Conservation (phyloP, 2,888 invertebrate species). For the Lycocerus yunnanus region DNA sequence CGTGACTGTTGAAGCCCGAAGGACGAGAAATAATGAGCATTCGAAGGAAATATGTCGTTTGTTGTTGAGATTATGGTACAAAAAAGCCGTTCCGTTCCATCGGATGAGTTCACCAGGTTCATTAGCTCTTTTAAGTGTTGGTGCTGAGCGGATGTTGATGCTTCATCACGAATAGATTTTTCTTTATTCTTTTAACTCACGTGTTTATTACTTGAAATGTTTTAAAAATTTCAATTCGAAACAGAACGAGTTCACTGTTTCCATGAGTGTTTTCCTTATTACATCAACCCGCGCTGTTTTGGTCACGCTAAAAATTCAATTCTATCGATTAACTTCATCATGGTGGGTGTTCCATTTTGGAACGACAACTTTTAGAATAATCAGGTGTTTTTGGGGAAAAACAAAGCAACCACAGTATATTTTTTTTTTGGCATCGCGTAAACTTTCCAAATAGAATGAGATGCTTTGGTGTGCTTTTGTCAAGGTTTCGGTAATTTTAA, state of each 20-base stretch:
- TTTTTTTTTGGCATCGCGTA: background rate
- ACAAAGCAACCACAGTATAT: too few species aligned
- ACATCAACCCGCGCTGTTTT: background rate
- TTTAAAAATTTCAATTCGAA: background rate
- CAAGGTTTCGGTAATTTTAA: background rate
- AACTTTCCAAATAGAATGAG: background rate
- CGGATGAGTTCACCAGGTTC: conserved; percentile 41
- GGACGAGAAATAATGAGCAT: conserved; percentile 53
- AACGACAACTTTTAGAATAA: too few species aligned
- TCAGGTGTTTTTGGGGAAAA: too few species aligned
- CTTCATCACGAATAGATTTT: conserved; percentile 28
- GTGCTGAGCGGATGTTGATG: conserved; percentile 32
- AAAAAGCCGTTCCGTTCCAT: conserved; percentile 39
- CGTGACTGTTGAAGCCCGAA: conserved; percentile 55
- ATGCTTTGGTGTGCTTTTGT: background rate
- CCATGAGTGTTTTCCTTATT: background rate
- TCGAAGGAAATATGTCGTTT: conserved; percentile 51
- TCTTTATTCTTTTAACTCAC: conserved; percentile 4
- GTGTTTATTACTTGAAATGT: background rate
- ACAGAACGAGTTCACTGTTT: background rate
- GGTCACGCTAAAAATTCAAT: background rate
- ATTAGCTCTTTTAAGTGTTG: conserved; percentile 38
- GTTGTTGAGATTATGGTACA: conserved; percentile 39
- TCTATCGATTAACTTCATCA: background rate
- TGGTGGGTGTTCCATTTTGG: background rate